A percentile compares a stretch with the other conserved stretches of the same genome.
These are phyloP conservation scores for Otolemur crassicaudatus DNA, from an alignment of 2,797 vertebrate species.

Conservation along the genomic window DNA sequence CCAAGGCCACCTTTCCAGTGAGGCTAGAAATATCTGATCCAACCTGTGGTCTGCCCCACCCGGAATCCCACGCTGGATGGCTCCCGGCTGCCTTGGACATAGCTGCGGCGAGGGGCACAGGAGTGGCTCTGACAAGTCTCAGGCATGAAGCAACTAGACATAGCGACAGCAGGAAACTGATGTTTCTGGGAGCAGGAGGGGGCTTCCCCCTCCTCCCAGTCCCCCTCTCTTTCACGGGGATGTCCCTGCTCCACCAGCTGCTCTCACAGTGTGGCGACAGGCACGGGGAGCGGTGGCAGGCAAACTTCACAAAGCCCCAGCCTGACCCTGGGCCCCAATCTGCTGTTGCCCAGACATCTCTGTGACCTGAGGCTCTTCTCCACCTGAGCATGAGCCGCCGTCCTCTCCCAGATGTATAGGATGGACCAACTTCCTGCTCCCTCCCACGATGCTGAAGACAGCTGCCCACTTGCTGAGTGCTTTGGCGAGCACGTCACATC, in stretches of 20 bases:
- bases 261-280: not conserved
- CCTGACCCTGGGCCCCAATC: too few species aligned
- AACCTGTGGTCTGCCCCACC: not conserved
- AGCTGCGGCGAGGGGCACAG: not conserved
- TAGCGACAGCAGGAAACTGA: not conserved
- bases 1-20: not conserved
- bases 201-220: not conserved
- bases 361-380: not conserved
- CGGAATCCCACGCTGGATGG: fast-evolving
- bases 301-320: too few species aligned
- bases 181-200: not conserved
- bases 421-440: not conserved
- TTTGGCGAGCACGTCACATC: not conserved
- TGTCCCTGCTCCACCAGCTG: not conserved
- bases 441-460: not conserved
- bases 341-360: too few species aligned
- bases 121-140: not conserved
- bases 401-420: not conserved
- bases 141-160: not conserved
- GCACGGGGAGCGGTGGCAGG: too few species aligned
- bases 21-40: not conserved
- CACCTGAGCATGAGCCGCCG: not conserved
- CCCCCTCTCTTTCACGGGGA: not conserved
- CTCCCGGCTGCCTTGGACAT: not conserved
- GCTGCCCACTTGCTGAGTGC: not conserved